Base-by-base conservation (phyloP, 2,113 vertebrate genomes). In the Pelmatolapia mariae region DNA sequence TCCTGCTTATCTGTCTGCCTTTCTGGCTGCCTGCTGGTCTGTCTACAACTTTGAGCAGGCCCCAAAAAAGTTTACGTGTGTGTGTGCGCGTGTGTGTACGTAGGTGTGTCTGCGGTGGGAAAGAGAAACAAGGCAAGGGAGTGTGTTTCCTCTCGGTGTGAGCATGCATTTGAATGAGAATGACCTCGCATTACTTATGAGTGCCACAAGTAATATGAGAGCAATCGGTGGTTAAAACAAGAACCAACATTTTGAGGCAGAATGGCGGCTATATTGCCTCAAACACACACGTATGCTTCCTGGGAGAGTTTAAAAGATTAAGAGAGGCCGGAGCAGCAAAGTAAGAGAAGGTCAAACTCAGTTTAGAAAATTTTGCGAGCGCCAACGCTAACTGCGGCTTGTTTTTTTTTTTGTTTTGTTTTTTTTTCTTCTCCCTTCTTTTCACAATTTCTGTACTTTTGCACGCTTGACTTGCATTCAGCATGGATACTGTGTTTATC, bases 161-260 rank as follows among this genome's bases (percentile, higher is more conserved):
- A 93, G 89, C 12, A 73, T 92, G 94, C 94, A 95, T 96, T 90
- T 94, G 93, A 96, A 96, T 95, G 94, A 95, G 94, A 95, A 95
- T 95, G 94, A 95, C 95, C 95, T 94, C 53, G 92, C 94, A 94
- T 95, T 93, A 91, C 93, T 94, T 93, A 95, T 87, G 93, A 92
- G 87, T 93, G 92, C 92, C 93, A 93, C 90, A 90, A 94, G 95
- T 92, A 96, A 96, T 52, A 89, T 87, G 95, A 95, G 92, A 92
- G 89, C 92, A 31, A 91, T 92, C 66, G 61, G 95, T 5, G 92
- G 94, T 94, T 90, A 85, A 86, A 86, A 82, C 52, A 52, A 92
- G 90, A 92, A 80, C 86, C 81, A 92, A 90, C 91, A 92, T 94
- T 94, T 93, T 87, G 68, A 89, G 88, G 88, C 56, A 86, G 89